phyloP scores from a whole-genome alignment of 2,113 vertebrate genomes.

The Albula goreensis region DNA sequence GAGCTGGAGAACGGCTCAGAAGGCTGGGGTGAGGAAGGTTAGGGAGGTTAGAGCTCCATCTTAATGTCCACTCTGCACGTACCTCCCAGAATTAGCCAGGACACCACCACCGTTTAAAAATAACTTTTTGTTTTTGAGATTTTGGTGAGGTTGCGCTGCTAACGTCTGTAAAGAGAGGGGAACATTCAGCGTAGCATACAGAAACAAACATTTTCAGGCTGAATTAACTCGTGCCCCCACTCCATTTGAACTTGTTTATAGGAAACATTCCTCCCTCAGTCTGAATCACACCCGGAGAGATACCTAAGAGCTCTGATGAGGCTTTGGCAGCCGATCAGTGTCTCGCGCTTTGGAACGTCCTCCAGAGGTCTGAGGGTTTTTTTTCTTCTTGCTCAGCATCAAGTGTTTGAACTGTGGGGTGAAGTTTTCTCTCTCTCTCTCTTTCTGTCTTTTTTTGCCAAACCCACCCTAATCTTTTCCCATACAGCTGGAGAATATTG shows the following conservation, averaged over 20 bases:
- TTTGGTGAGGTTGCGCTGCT: not conserved
- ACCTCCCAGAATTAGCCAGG: not conserved
- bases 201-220: conserved; percentile 14
- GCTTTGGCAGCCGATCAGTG: conserved; percentile 25
- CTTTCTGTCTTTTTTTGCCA: not conserved
- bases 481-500: conserved; percentile 51
- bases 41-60: not conserved
- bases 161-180: conserved; percentile 12
- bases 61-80: not conserved
- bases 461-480: not conserved
- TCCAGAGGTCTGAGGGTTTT: conserved; percentile 25
- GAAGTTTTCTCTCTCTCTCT: not conserved
- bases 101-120: not conserved
- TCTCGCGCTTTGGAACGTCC: conserved; percentile 25
- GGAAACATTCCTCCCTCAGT: conserved; percentile 41
- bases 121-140: not conserved
- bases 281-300: conserved; percentile 40
- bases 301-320: conserved; percentile 40
- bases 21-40: not conserved
- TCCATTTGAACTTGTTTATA: conserved; percentile 38
- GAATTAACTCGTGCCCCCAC: conserved; percentile 6
- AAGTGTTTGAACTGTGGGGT: not conserved
- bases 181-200: conserved; percentile 12
- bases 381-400: not conserved
- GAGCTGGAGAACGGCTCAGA: not conserved